phyloP scores from a whole-genome alignment of 2,113 vertebrate genomes.

The Proterorhinus semilunaris region DNA sequence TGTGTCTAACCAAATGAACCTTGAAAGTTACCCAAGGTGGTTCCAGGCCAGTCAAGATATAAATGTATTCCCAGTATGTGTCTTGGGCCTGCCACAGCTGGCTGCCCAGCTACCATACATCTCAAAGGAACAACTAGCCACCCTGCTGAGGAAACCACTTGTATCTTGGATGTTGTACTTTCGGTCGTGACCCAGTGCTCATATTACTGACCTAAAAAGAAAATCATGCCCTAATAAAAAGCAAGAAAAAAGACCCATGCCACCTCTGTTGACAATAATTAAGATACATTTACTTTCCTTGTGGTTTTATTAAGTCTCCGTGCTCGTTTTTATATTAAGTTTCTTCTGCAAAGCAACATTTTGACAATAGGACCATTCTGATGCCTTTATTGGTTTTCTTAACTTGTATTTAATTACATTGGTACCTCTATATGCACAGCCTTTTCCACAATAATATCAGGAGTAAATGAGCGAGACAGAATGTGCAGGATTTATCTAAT shows the following conservation, averaged over 20 bases:
- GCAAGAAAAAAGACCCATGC: not conserved
- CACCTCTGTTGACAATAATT: not conserved
- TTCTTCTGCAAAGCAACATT: not conserved
- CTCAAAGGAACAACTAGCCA: no score
- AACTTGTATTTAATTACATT: slow-evolving; percentile 18
- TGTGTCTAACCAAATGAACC: no score
- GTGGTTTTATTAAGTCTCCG: not conserved
- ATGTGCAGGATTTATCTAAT: slow-evolving; percentile 17
- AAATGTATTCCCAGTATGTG: no score
- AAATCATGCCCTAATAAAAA: no score
- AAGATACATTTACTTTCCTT: not conserved
- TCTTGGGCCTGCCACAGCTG: no score
- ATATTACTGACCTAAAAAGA: no score
- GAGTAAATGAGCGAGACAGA: slow-evolving; percentile 2
- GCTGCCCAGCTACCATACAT: no score
- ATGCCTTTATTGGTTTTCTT: not conserved
- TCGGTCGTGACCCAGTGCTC: no score
- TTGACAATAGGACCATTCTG: not conserved
- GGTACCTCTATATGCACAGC: slow-evolving; percentile 2
- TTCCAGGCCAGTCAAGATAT: no score
- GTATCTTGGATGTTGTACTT: no score
- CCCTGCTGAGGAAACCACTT: no score
- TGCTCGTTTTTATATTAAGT: not conserved
- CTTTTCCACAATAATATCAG: slow-evolving; percentile 21
- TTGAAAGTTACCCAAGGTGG: no score